Base-by-base conservation (phyloP, 2,888 invertebrate species). In the Spodoptera littoralis region DNA sequence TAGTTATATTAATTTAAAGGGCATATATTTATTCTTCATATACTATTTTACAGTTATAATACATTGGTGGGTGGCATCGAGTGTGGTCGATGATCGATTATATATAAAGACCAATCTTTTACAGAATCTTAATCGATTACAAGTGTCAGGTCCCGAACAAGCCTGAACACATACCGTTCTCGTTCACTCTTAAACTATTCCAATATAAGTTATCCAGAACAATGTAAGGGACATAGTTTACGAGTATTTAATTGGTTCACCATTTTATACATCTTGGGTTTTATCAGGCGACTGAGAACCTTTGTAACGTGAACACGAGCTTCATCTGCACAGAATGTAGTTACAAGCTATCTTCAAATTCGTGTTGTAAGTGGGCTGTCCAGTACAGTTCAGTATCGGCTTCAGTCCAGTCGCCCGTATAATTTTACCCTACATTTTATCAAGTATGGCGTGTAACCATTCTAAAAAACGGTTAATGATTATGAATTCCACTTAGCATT, bases 121-220 rank as follows among this genome's bases (percentile, higher is more conserved):
- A 22, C 55, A 46, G 47, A 42, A 50, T 6, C n/a, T 53, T 56
- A 55, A 49, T 1, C 27, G 30, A 11, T 30, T 49, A 55, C 27
- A 43, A 59, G 50, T 58, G 50, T 58, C 54, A 62, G 77, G 56
- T 70, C 71, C 72, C 69, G 60, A 73, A 70, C 63, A 72, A 74
- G 60, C 79, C 71, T 74, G 81, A 76, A 76, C 71, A 55, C 67
- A 49, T 62, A 60, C 65, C 65, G 60, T 78, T 77, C 74, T 80
- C 80, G 79, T 85, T 87, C 83, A 88, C 82, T 83, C 87, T 88
- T 91, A 91, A 86, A 89, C 88, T 88, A 90, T 87, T 86, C 85
- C 86, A 85, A 82, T 84, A 93, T 94, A 94, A 94, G 94, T 94
- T 94, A 94, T 94, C 94, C 94, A 94, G 94, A 94, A 94, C 93